Conservation (phyloP, 2,888 invertebrate genomes). For the Diachrysia chrysitis region DNA sequence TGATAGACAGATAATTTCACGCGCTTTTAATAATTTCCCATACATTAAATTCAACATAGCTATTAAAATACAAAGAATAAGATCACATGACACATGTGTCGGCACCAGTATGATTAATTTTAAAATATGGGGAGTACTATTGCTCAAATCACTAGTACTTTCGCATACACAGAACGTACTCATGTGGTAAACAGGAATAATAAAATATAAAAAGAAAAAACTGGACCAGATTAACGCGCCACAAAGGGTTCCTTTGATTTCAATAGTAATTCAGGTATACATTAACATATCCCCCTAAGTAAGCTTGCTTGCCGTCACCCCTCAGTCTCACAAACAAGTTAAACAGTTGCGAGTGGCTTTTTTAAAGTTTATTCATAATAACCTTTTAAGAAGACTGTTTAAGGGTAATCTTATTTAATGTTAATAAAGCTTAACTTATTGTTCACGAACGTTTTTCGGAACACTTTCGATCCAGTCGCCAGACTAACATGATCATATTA, state of each 20-base stretch:
- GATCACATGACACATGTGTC: constrained; percentile 72
- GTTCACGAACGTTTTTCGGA: background rate
- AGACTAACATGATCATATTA: background rate
- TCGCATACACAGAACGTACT: constrained; percentile 59
- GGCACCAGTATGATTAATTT: constrained; percentile 72
- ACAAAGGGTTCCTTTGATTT: constrained; percentile 71
- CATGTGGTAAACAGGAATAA: constrained; percentile 82
- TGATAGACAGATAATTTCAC: constrained; percentile 18
- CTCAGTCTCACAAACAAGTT: constrained; percentile 60
- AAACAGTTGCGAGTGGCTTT: constrained; percentile 56
- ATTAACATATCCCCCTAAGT: constrained; percentile 54
- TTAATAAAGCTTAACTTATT: background rate
- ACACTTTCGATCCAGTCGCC: background rate
- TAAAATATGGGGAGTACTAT: constrained; percentile 74
- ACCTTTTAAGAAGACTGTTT: constrained; percentile 23
- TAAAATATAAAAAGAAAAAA: constrained; percentile 69
- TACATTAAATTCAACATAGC: constrained; percentile 60
- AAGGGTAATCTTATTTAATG: constrained; percentile 9
- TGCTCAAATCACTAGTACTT: constrained; percentile 65
- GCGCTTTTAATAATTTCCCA: constrained; percentile 48
- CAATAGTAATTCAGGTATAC: constrained; percentile 53
- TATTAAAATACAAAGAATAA: constrained; percentile 61
- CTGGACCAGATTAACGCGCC: constrained; percentile 78
- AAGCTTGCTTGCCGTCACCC: constrained; percentile 37
- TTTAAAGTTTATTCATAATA: constrained; percentile 22